Evolutionary conservation across 2,113 vertebrate genomes (phyloP).

Genomic region (Vanacampus margaritifer): DNA sequence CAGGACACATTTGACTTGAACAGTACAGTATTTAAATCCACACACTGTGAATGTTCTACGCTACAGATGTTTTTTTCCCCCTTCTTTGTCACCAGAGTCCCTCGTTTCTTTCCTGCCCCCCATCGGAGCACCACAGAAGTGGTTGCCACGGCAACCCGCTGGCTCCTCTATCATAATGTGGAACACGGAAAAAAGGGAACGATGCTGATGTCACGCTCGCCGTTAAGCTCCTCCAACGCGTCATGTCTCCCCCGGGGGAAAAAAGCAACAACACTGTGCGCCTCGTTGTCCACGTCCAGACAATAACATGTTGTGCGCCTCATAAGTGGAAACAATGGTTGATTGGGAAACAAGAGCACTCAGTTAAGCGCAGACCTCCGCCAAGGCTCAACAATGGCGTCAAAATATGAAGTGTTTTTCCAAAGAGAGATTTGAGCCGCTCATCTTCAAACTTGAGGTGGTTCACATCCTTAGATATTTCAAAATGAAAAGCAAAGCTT

Average conservation of each 20-base stretch:
- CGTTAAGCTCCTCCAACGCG: slow-evolving; percentile 23
- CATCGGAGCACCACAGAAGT: slow-evolving; percentile 14
- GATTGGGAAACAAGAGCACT: background rate
- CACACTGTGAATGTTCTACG: no score
- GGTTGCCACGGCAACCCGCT: slow-evolving; percentile 52
- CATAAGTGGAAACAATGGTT: slow-evolving; percentile 20
- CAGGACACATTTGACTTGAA: background rate
- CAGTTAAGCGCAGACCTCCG: background rate
- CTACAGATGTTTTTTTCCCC: background rate
- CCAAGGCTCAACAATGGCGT: background rate
- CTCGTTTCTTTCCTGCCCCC: slow-evolving; percentile 15
- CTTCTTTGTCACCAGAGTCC: slow-evolving; percentile 11
- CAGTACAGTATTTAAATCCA: background rate
- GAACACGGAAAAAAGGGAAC: slow-evolving; percentile 39
- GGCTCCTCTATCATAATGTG: slow-evolving; percentile 44
- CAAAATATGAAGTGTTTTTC: background rate
- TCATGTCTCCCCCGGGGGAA: slow-evolving; percentile 14
- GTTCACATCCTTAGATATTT: no score
- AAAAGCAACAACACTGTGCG: slow-evolving; percentile 31
- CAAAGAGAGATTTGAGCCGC: no score
- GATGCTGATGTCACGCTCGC: slow-evolving; percentile 23
- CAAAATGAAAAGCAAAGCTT: no score
- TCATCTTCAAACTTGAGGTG: no score
- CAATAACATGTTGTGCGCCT: slow-evolving; percentile 29
- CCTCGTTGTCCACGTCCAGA: slow-evolving; percentile 44